Base-by-base conservation (phyloP, 35 echinoderm and acorn worm genomes). In the Acanthaster planci region DNA sequence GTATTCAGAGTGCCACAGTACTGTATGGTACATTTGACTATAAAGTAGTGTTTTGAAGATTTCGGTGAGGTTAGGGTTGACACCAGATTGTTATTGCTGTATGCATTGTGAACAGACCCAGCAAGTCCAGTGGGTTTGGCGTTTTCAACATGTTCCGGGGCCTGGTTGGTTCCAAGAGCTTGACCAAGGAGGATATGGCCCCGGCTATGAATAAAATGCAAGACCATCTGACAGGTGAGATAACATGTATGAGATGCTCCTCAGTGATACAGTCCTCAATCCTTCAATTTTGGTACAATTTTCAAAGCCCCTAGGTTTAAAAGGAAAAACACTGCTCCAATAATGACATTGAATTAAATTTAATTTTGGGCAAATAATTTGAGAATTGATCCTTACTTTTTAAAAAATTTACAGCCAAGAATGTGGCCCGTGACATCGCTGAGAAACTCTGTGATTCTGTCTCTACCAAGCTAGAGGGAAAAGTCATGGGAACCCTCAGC, bases 101-200 rank as follows among this genome's bases (percentile, higher is more conserved):
- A 39, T 77, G 16, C n/a, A n/a, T 85, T 76, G 12, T 17, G 7
- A 64, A 31, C 40, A 85, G 84, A 38, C 40, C 59, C 31, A 40
- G 77, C 19, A 88, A 88, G 30, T 50, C 55, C 60, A 72, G 79
- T 30, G 78, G 91, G 8, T 97, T 93, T 88, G 96, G 96, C 37
- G 67, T 99, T 52, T 99, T 99, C 68, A 99, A 90, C 78, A 99
- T 99, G 96, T 99, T 99, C 92, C 82, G 89, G 51, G 89, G 96
- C 37, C 92, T 99, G 5, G 96, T 99, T 55, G 92, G 96, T 7
- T 93, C 96, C 50, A 99, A 99, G 85, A 99, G 87, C 16, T 86
- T 99, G 64, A 90, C 34, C 59, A 81, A 91, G 78, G 88, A 99
- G 27, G 92, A 93, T 56, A 89, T 99, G 88, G 89, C 79, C 32